phyloP scores from a whole-genome alignment of 2,797 vertebrate species.

The Thunnus albacares region DNA sequence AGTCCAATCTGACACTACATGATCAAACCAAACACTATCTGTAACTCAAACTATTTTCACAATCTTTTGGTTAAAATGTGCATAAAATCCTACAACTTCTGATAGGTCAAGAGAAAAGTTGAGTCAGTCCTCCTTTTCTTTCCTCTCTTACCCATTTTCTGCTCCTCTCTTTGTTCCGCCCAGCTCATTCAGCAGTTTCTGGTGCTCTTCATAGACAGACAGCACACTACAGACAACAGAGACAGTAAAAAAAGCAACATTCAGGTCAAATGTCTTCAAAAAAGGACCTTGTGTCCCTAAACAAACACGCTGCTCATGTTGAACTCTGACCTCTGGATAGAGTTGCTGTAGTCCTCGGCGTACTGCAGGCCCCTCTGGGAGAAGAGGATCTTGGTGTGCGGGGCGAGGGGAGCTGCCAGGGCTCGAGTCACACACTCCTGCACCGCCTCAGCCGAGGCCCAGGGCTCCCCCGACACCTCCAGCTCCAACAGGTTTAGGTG shows the following conservation, averaged over 20 bases:
- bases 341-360: slow-evolving; percentile 89
- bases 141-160: slow-evolving; percentile 85
- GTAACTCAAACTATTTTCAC: background rate
- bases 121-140: background rate
- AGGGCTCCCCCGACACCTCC: slow-evolving; percentile 86
- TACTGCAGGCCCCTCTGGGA: slow-evolving; percentile 90
- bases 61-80: background rate
- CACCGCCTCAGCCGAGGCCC: slow-evolving; percentile 82
- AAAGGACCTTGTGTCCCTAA: background rate
- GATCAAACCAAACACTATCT: slow-evolving; percentile 3
- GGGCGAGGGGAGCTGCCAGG: slow-evolving; percentile 85
- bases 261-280: background rate
- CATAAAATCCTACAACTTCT: background rate
- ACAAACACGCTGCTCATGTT: background rate
- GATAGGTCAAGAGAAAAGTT: background rate
- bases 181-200: slow-evolving; percentile 87
- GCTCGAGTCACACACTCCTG: slow-evolving; percentile 89
- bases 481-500: slow-evolving; percentile 90
- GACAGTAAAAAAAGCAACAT: background rate
- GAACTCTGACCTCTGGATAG: slow-evolving; percentile 85
- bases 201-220: slow-evolving; percentile 88
- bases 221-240: slow-evolving; percentile 82
- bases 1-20: background rate
- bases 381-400: slow-evolving; percentile 87
- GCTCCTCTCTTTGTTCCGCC: slow-evolving; percentile 84